Evolutionary conservation across 2,797 vertebrate species (phyloP).

Genomic region (Acanthurus leucopareius): DNA sequence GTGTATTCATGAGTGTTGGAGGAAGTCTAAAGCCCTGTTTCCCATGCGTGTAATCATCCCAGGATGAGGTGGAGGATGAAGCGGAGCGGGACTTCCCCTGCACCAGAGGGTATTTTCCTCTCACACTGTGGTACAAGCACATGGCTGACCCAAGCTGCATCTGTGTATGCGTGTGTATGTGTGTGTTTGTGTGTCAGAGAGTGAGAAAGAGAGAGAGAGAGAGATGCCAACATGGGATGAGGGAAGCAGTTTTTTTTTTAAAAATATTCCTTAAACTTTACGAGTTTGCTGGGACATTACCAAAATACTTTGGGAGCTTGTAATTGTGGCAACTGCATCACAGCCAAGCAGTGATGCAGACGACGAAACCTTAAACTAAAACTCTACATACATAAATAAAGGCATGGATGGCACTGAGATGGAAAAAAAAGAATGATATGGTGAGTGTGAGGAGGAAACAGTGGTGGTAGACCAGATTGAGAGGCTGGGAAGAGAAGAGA

Average conservation of each 20-base stretch:
- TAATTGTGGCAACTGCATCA: slow-evolving; percentile 25
- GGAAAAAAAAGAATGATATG: neutral
- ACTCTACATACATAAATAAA: slow-evolving; percentile 6
- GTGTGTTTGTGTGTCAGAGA: slow-evolving; percentile 15
- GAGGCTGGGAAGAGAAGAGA: slow-evolving; percentile 5
- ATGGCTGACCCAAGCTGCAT: slow-evolving; percentile 77
- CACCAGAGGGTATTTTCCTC: slow-evolving; percentile 86
- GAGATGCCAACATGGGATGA: slow-evolving; percentile 27
- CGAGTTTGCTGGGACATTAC: slow-evolving; percentile 35
- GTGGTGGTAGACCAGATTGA: neutral
- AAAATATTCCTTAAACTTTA: slow-evolving; percentile 8
- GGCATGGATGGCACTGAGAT: neutral
- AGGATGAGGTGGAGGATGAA: slow-evolving; percentile 84
- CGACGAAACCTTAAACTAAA: slow-evolving; percentile 30
- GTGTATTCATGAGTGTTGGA: slow-evolving; percentile 61
- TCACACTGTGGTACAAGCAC: slow-evolving; percentile 80
- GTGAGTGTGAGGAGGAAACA: too few species aligned
- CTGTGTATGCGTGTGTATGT: slow-evolving; percentile 45
- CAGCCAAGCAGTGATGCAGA: slow-evolving; percentile 31
- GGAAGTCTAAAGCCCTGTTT: slow-evolving; percentile 81
- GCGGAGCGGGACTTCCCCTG: slow-evolving; percentile 82
- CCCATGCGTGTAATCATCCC: slow-evolving; percentile 85
- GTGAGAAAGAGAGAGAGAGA: slow-evolving; percentile 37
- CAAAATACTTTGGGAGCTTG: slow-evolving; percentile 49
- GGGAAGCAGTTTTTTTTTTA: slow-evolving; percentile 25